phyloP scores from a whole-genome alignment of 2,113 vertebrate species.

The Nannospalax galili region DNA sequence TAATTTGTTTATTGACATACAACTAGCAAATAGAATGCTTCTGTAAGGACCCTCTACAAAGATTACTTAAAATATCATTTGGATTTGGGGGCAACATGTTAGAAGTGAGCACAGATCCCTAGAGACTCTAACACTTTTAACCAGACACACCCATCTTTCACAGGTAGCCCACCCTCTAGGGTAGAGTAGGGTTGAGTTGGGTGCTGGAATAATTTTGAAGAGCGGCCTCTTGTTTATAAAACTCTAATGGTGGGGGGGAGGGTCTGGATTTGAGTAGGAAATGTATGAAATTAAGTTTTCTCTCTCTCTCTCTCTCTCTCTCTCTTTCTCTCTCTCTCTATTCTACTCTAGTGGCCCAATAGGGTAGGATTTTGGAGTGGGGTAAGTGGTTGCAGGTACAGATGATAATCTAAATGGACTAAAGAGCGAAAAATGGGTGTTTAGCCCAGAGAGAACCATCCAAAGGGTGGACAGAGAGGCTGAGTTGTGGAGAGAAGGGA shows the following conservation, averaged over 20 bases:
- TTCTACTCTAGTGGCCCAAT: not conserved
- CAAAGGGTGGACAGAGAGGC: not conserved
- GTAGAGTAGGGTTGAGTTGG: not conserved
- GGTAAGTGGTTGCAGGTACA: not conserved
- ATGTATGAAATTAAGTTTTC: too few species aligned
- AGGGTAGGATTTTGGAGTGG: not conserved
- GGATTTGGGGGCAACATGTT: not conserved
- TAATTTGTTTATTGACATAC: slow-evolving; percentile 2
- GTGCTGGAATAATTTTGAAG: not conserved
- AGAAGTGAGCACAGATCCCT: not conserved
- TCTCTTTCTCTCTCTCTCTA: too few species aligned
- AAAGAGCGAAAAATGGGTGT: not conserved
- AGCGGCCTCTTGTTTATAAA: not conserved
- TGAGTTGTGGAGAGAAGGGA: not conserved
- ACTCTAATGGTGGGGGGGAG: too few species aligned
- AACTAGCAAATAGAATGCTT: not conserved
- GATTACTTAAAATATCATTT: not conserved
- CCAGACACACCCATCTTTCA: not conserved
- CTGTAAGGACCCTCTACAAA: not conserved
- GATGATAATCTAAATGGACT: not conserved
- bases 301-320: too few species aligned
- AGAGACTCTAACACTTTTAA: not conserved
- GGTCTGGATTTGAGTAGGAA: too few species aligned
- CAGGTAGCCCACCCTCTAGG: not conserved
- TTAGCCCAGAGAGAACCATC: not conserved